Base-by-base conservation (phyloP, 2,113 vertebrate species). In the Pedetes capensis region DNA sequence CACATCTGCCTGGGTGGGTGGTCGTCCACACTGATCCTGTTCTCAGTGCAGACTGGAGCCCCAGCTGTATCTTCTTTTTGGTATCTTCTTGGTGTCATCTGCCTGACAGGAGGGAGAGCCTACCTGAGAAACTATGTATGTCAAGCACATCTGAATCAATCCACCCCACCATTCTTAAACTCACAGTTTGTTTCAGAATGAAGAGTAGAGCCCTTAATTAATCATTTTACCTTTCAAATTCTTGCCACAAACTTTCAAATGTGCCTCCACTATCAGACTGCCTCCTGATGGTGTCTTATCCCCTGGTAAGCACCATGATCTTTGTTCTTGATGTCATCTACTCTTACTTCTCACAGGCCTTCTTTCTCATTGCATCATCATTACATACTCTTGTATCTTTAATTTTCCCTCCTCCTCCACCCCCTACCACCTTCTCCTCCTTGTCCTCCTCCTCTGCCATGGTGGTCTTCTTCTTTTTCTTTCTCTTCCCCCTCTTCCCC, bases 1-100 rank as follows among this genome's bases (percentile, higher is more conserved):
- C 4, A 0, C 25, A 4, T 57, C 32, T 3, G 0, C n/a, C 27
- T 0, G 4, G 2, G 29, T 14, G 10, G 2, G 13, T 39, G 44
- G 27, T 74, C 51, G 57, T 42, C 61, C 13, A 5, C 16, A 23
- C 22, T 25, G 39, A 6, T 7, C 27, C 55, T 84, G 71, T 47
- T 85, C 9, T 29, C 2, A 0, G 16, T 22, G 3, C 37, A 63
- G 34, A 68, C 29, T 5, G 27, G 37, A 55, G 3, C 22, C 5
- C 17, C 18, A 3, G 34, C 12, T 37, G 2, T 11, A 5, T 68
- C 57, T 79, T 63, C 61, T 72, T 22, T 57, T 47, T 12, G 34
- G 8, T 12, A 69, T 64, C 42, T 42, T 75, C 53, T 51, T 75
- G 14, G 25, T 59, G 8, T 8, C 14, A 6, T 63, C 29, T 29